Evolutionary conservation across 1,140 invertebrate species (phyloP).

Genomic region (Pinna nobilis): DNA sequence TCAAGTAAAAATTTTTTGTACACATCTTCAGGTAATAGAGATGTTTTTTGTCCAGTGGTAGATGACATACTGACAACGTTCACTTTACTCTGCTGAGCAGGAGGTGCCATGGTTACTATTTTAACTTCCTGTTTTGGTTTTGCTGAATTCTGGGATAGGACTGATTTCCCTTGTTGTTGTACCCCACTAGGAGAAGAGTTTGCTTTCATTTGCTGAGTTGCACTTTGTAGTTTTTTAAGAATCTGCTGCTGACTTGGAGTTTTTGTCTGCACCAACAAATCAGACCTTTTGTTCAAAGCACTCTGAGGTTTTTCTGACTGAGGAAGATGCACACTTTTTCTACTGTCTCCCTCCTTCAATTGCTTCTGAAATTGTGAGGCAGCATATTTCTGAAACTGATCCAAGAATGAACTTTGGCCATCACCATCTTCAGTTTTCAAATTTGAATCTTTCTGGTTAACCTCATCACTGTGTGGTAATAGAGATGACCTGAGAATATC

Average conservation of each 20-base stretch:
- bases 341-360: conserved; percentile 17
- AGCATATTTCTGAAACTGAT: conserved; percentile 39
- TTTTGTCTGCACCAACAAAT: conserved; percentile 19
- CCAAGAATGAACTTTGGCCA: conserved; percentile 21
- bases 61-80: not conserved
- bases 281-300: not conserved
- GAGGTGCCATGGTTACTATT: not conserved
- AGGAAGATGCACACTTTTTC: not conserved
- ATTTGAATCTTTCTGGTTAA: too few species aligned
- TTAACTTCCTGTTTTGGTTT: conserved; percentile 1
- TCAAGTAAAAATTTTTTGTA: conserved; percentile 29
- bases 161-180: too few species aligned
- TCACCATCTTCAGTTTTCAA: not conserved
- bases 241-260: conserved; percentile 32
- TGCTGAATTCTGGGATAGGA: not conserved
- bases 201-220: conserved; percentile 22
- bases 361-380: conserved; percentile 24
- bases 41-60: not conserved
- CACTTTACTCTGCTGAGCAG: conserved; percentile 23
- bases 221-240: conserved; percentile 27
- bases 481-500: conserved; percentile 39
- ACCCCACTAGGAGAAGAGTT: not conserved
- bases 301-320: conserved; percentile 12
- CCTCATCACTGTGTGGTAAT: not conserved
- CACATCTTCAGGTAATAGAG: conserved; percentile 18